phyloP scores from a whole-genome alignment of 1,140 invertebrate species.

The Gonioctena quinquepunctata region DNA sequence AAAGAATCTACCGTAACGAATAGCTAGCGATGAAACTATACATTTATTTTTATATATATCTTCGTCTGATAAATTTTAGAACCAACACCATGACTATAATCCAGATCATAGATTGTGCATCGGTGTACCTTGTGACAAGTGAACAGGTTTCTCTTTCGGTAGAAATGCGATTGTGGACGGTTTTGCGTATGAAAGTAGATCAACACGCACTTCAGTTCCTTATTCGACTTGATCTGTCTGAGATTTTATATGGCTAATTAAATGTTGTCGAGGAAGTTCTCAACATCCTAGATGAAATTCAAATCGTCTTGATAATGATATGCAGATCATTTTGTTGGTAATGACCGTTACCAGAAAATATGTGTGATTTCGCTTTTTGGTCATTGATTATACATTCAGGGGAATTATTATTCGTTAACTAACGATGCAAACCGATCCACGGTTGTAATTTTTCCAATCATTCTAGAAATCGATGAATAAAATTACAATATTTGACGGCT shows the following conservation, averaged over 20 bases:
- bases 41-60: too few species aligned
- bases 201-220: slow-evolving; percentile 12
- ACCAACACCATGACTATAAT: not conserved
- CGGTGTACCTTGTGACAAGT: not conserved
- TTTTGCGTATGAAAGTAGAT: slow-evolving; percentile 18
- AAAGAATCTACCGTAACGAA: too few species aligned
- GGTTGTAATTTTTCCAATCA: too few species aligned
- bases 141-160: slow-evolving; percentile 16
- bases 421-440: too few species aligned
- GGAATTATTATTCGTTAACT: too few species aligned
- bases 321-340: not conserved
- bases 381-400: too few species aligned
- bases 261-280: slow-evolving; percentile 3
- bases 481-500: too few species aligned
- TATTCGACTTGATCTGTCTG: not conserved
- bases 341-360: not conserved
- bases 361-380: too few species aligned
- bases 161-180: slow-evolving; percentile 8
- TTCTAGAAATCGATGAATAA: too few species aligned
- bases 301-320: not conserved
- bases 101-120: slow-evolving; percentile 14
- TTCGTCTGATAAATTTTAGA: too few species aligned
- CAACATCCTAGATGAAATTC: not conserved
- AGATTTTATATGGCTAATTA: slow-evolving; percentile 16
- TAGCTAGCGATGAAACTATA: too few species aligned